Conservation (phyloP, 2,888 invertebrate species). For the Horisme vitalbata region DNA sequence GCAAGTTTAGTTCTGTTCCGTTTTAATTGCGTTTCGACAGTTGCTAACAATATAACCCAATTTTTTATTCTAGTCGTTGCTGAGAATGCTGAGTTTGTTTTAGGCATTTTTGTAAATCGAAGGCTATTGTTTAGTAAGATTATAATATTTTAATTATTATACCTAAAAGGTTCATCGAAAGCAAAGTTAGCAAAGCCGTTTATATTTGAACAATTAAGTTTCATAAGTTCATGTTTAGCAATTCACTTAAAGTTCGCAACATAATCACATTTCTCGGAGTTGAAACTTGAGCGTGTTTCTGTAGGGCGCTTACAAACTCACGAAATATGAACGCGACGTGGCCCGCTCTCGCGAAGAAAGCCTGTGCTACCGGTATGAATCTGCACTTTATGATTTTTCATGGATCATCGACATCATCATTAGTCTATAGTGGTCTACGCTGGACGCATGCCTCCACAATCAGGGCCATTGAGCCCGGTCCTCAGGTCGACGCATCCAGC, state of each 20-base stretch:
- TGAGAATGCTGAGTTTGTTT: slow-evolving; percentile 10
- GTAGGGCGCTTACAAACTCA: slow-evolving; percentile 39
- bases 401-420: no score
- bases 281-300: slow-evolving; percentile 54
- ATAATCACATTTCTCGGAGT: slow-evolving; percentile 69
- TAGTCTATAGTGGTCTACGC: neutral
- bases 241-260: slow-evolving; percentile 71
- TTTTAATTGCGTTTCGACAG: slow-evolving; percentile 40
- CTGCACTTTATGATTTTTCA: no score
- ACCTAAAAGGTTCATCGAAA: slow-evolving; percentile 56
- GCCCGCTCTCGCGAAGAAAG: neutral
- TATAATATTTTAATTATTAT: slow-evolving; percentile 27
- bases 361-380: slow-evolving; percentile 2
- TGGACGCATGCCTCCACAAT: no score
- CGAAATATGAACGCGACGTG: slow-evolving; percentile 47
- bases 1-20: slow-evolving; percentile 43
- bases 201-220: slow-evolving; percentile 71
- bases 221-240: slow-evolving; percentile 69
- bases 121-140: slow-evolving; percentile 10
- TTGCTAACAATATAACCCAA: slow-evolving; percentile 36
- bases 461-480: no score
- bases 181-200: slow-evolving; percentile 66
- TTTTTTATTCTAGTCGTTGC: slow-evolving; percentile 29
- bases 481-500: no score
- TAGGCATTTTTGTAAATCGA: slow-evolving; percentile 2